Evolutionary conservation across 2,797 vertebrate genomes (phyloP).

Genomic region (Anas bernieri): DNA sequence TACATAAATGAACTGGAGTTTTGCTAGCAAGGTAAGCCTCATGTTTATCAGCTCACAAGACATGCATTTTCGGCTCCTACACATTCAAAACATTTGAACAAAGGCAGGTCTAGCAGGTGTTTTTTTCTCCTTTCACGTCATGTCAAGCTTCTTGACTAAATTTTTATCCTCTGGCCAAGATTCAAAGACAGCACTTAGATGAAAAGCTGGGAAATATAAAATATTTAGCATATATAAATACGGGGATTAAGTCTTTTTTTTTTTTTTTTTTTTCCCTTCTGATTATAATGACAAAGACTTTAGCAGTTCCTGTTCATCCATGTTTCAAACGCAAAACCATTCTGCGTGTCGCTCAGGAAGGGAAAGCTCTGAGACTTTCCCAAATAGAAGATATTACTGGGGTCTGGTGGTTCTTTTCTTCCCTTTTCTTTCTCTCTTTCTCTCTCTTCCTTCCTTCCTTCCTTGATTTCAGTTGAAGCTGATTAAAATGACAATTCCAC

Average conservation of each 20-base stretch:
- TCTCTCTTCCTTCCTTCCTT: too few species aligned
- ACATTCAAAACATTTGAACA: background rate
- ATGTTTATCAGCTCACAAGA: background rate
- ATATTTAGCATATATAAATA: background rate
- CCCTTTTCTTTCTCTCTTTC: background rate
- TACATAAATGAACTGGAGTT: background rate
- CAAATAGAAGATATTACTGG: background rate
- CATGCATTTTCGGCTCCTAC: background rate
- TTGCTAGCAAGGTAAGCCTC: background rate
- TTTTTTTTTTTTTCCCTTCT: background rate
- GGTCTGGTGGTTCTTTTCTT: background rate
- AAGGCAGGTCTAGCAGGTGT: background rate
- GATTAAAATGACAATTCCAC: background rate
- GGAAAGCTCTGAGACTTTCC: background rate
- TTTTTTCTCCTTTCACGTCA: background rate
- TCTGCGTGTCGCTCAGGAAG: background rate
- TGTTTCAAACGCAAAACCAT: background rate
- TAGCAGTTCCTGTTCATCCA: background rate
- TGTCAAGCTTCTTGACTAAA: background rate
- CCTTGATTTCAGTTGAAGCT: background rate
- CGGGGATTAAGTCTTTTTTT: background rate
- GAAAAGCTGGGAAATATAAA: background rate
- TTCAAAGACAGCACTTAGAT: background rate
- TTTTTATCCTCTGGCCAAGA: background rate
- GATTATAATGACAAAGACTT: background rate